These are phyloP conservation scores for Cosmorhoe ocellata DNA, from an alignment of 2,888 invertebrate genomes.

Conservation along the genomic window DNA sequence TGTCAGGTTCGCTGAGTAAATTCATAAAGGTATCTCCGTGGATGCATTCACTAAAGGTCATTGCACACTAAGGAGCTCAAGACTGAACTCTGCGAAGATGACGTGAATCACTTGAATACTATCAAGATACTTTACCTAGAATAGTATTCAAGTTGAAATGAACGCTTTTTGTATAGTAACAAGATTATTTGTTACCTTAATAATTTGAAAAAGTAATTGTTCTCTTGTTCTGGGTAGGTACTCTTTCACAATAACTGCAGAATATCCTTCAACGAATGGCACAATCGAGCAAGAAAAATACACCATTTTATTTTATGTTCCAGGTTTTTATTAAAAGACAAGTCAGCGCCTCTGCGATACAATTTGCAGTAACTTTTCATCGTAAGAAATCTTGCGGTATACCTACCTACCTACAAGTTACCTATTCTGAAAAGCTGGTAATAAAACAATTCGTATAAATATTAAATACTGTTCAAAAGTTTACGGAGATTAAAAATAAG, in stretches of 20 bases:
- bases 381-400: slow-evolving; percentile 43
- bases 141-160: too few species aligned
- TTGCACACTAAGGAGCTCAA: slow-evolving; percentile 23
- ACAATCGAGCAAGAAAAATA: slow-evolving; percentile 6
- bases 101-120: slow-evolving; percentile 15
- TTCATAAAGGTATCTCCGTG: slow-evolving; percentile 27
- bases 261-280: too few species aligned
- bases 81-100: slow-evolving; percentile 17
- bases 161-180: too few species aligned
- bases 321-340: slow-evolving; percentile 26
- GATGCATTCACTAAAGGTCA: slow-evolving; percentile 27
- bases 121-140: neutral
- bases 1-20: slow-evolving; percentile 15
- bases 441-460: too few species aligned
- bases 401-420: neutral
- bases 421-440: too few species aligned
- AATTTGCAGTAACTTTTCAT: slow-evolving; percentile 67
- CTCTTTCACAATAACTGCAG: too few species aligned
- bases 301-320: slow-evolving; percentile 15
- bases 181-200: too few species aligned
- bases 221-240: too few species aligned
- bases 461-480: too few species aligned
- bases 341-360: slow-evolving; percentile 44
- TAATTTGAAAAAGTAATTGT: too few species aligned
- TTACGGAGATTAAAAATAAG: too few species aligned